These are phyloP conservation scores for Drosophila teissieri DNA, from an alignment of 1,140 invertebrate species.

Conservation along the genomic window DNA sequence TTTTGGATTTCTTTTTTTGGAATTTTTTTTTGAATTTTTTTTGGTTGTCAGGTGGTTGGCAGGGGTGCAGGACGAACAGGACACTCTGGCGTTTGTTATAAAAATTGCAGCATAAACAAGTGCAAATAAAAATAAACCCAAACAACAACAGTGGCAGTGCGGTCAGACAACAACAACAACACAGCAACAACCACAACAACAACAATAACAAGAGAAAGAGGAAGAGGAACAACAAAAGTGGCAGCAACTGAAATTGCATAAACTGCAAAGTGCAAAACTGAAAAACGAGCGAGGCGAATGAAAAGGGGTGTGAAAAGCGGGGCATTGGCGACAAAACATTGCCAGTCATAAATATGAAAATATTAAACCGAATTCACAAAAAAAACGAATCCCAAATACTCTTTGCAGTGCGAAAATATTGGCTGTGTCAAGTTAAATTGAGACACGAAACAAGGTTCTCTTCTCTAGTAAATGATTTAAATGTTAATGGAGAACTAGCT, in stretches of 20 bases:
- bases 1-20: background rate
- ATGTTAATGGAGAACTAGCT: too few species aligned
- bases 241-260: constrained; percentile 46
- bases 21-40: too few species aligned
- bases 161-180: constrained; percentile 32
- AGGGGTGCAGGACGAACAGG: background rate
- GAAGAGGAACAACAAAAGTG: constrained; percentile 1
- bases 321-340: constrained; percentile 41
- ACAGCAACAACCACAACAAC: background rate
- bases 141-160: constrained; percentile 46
- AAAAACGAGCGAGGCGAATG: constrained; percentile 32
- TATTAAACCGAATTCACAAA: background rate
- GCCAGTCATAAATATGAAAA: constrained; percentile 47
- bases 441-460: too few species aligned
- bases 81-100: constrained; percentile 54
- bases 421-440: background rate
- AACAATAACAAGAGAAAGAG: background rate
- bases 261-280: constrained; percentile 54
- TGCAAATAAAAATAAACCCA: constrained; percentile 53
- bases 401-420: constrained; percentile 1
- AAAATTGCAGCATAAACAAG: constrained; percentile 64
- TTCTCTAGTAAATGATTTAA: too few species aligned
- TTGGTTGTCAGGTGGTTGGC: constrained; percentile 3
- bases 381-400: constrained; percentile 12
- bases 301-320: constrained; percentile 27